A percentile compares a stretch with the other conserved stretches of the same genome.
Evolutionary conservation across 2,113 vertebrate genomes (phyloP).

Genomic region (Circaetus cinerascens): DNA sequence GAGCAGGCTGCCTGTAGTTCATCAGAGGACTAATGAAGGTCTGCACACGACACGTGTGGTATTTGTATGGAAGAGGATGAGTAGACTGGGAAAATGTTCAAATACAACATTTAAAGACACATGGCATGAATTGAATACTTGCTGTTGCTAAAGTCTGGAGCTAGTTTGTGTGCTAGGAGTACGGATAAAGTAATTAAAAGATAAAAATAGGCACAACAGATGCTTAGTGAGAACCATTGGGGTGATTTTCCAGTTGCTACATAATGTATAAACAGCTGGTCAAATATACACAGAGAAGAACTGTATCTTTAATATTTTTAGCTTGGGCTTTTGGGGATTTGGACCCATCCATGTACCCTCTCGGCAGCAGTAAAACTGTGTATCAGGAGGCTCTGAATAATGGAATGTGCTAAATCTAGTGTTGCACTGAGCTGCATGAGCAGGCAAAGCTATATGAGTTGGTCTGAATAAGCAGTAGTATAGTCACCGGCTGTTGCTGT

Average conservation of each 20-base stretch:
- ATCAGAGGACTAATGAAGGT: neutral
- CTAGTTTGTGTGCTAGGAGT: neutral
- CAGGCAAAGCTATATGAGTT: neutral
- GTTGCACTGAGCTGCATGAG: neutral
- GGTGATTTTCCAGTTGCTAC: neutral
- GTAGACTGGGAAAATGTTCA: neutral
- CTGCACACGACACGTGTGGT: neutral
- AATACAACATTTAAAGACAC: neutral
- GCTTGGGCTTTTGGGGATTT: neutral
- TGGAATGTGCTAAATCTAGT: neutral
- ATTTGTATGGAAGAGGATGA: neutral
- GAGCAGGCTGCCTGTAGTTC: neutral
- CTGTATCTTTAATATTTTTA: neutral
- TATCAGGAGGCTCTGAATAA: neutral
- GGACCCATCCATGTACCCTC: neutral
- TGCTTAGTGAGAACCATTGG: neutral
- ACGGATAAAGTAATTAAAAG: neutral
- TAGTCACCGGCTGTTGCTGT: neutral
- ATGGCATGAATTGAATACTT: neutral
- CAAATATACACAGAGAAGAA: neutral
- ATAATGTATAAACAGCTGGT: neutral
- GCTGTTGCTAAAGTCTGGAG: neutral
- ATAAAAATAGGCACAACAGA: neutral
- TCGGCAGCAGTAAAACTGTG: neutral
- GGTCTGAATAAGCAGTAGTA: neutral